Evolutionary conservation across 2,797 vertebrate species (phyloP), one percentile per base, ranked within the genome.

Genomic region (Siniperca scherzeri): DNA sequence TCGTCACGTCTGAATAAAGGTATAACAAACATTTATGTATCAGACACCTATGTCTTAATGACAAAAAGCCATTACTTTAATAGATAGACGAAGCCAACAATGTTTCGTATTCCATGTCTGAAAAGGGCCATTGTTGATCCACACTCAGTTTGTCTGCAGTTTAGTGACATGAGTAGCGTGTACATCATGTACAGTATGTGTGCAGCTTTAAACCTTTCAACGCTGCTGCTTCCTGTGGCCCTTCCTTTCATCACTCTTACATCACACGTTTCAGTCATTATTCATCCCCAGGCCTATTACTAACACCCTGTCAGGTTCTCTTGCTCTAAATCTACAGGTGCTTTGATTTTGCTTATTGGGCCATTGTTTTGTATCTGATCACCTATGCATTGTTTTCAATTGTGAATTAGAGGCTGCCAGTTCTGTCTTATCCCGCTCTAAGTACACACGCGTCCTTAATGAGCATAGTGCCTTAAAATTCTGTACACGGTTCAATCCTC

Each of bases 331-430:
- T 77, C 74, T 38, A 61, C 74, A 74, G 70, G 73, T 74, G 61
- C 81, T 85, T 80, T 78, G 81, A 78, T 87, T 86, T 74, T 56
- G 38, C 59, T 53, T 66, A 44, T 38, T 56, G 53, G n/a, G n/a
- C n/a, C n/a, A n/a, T n/a, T n/a, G n/a, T n/a, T n/a, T n/a, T n/a
- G n/a, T n/a, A n/a, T n/a, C n/a, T n/a, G n/a, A n/a, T n/a, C n/a
- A n/a, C n/a, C n/a, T n/a, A n/a, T n/a, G n/a, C n/a, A n/a, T n/a
- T n/a, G n/a, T n/a, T n/a, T n/a, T n/a, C n/a, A n/a, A n/a, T n/a
- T n/a, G n/a, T n/a, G n/a, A n/a, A n/a, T n/a, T n/a, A n/a, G n/a
- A n/a, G n/a, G n/a, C n/a, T n/a, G n/a, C n/a, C n/a, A n/a, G n/a
- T n/a, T n/a, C n/a, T n/a, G n/a, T n/a, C n/a, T n/a, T n/a, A n/a